Evolutionary conservation across 2,113 vertebrate species (phyloP), one percentile per base, ranked within the genome.

Genomic region (Solea senegalensis): DNA sequence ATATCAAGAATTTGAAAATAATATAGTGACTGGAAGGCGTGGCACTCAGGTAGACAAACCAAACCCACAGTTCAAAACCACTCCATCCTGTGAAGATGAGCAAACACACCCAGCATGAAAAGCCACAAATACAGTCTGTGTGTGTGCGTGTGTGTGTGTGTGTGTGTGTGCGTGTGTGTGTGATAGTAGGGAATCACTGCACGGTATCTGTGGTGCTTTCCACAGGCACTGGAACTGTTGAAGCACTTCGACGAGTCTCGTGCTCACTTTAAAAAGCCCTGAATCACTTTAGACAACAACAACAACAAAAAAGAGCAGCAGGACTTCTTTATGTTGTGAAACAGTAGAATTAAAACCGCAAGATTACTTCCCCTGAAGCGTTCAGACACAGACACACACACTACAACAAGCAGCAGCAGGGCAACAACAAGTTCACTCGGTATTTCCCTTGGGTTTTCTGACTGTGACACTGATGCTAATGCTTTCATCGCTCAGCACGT

Each of bases 161-260:
- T 51, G n/a, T 13, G 61, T 62, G 62, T 59, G 48, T 34, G 50
- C 53, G 26, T 72, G 62, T 67, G 56, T 52, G 63, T 34, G 51
- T 56, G 3, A 4, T 15, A 27, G 13, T 28, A 39, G 3, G 45
- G 55, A 70, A 3, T 21, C 41, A 1, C 21, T 41, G 0, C 5
- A 2, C 12, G 41, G 63, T 61, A 72, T 54, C 15, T 75, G 34
- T 67, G 84, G 81, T 88, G 80, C 80, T 90, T 90, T 88, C 86
- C 84, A 75, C 49, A 50, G 16, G 0, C 2, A 1, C 21, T 21
- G 21, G 21, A 21, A 21, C 21, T 54, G 21, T 27, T 9, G 56
- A 63, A 67, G 73, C 68, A 76, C 51, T 66, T 71, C 27, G 1
- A 70, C 3, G 12, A 55, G 52, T 11, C 57, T 34, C 28, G 48